Base-by-base conservation (phyloP, 2,888 invertebrate species). In the Elegia similella region DNA sequence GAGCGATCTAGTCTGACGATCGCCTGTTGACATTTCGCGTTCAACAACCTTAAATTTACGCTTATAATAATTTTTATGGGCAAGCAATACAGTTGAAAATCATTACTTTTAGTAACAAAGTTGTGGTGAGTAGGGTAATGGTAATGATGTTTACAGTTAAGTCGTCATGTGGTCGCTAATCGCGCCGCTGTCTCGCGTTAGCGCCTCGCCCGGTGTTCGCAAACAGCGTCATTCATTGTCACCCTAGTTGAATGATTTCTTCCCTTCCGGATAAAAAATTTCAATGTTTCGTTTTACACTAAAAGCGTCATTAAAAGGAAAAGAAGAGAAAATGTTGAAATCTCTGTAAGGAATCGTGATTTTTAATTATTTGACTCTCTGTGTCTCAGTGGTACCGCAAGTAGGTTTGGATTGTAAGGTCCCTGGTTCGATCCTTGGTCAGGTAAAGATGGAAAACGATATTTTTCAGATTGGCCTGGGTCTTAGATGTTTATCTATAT, bases 121-220 rank as follows among this genome's bases (percentile, higher is more conserved):
- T 55, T 8, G 47, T 66, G 63, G 60, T 52, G 55, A 56, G 15
- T 47, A 13, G 42, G 23, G 58, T 57, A 48, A 46, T 82, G 86
- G 88, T 88, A 84, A 88, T 83, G 78, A 86, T 88, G 87, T 89
- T 86, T 88, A 88, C 89, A 85, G 89, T 89, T 89, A 88, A 78
- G 75, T 85, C 88, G 89, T 86, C 89, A 83, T 85, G 78, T 73
- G 64, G 81, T 75, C 74, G 88, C 89, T 89, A 89, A 88, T 84
- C 85, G 84, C 73, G 78, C 75, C 84, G 82, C 83, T 78, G 86
- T 90, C 87, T 84, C 88, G 78, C 75, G 88, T 91, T 91, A 91
- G 88, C 91, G 86, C 88, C 90, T 91, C 81, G 82, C 89, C 86
- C 82, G 89, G 89, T 88, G 89, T 90, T 84, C 87, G 76, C 82